A percentile compares a stretch with the other conserved stretches of the same genome.
Evolutionary conservation across 2,888 invertebrate species (phyloP).

Genomic region (Elmis aenea): DNA sequence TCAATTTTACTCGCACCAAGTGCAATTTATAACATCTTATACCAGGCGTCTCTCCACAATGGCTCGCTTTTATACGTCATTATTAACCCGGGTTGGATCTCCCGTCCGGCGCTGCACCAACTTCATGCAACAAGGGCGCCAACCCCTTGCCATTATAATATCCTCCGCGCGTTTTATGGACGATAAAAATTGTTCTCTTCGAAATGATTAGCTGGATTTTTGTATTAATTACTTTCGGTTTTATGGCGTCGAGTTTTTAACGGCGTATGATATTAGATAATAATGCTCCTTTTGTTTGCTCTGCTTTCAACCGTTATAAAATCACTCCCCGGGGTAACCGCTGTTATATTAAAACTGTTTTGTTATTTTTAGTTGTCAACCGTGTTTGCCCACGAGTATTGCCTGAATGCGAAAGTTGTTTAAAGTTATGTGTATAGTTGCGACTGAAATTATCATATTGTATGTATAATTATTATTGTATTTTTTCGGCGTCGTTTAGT

Average conservation of each 20-base stretch:
- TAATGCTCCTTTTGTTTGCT: conserved; percentile 17
- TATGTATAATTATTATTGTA: no score
- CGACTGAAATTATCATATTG: no score
- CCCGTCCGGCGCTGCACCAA: conserved; percentile 18
- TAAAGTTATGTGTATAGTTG: no score
- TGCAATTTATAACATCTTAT: conserved; percentile 38
- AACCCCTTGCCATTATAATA: conserved; percentile 13
- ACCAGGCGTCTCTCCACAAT: conserved; percentile 32
- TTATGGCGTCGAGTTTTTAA: conserved; percentile 19
- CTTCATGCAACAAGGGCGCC: conserved; percentile 10
- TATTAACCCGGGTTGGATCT: conserved; percentile 29
- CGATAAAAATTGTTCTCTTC: conserved; percentile 26
- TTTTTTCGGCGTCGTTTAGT: no score
- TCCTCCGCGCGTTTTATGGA: conserved; percentile 23
- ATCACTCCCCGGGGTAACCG: conserved; percentile 14
- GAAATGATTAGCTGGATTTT: conserved; percentile 27
- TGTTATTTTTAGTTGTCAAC: conserved; percentile 11
- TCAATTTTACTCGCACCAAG: conserved; percentile 36
- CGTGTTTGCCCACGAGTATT: no score
- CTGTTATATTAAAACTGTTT: conserved; percentile 14
- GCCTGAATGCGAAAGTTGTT: no score
- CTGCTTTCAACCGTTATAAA: conserved; percentile 12
- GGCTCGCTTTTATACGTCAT: conserved; percentile 36
- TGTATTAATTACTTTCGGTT: conserved; percentile 25
- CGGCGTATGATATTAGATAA: conserved; percentile 19